Base-by-base conservation (phyloP, 1,140 invertebrate species). In the Zaprionus nigranus region DNA sequence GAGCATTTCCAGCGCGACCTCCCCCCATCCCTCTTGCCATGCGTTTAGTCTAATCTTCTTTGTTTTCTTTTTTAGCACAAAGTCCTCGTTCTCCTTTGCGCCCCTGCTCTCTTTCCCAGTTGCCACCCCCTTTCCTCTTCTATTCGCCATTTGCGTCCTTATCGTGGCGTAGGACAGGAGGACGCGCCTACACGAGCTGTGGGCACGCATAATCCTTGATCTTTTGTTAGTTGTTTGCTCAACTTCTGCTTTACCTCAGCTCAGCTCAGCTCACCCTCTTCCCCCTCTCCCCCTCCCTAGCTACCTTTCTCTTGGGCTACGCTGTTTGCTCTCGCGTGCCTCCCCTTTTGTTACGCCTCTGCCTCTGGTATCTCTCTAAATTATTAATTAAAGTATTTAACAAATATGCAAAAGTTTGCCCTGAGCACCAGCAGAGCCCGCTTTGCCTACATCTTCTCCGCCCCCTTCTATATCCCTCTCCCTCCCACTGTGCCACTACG, bases 371-470 rank as follows among this genome's bases (percentile, higher is more conserved):
- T 63, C 66, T 66, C 62, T 72, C 85, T 88, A 90, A 87, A 87
- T 88, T 88, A 87, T 87, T 87, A 87, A 87, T 87, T 87, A 87
- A 87, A 87, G 81, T 87, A 87, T 87, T 87, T 87, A 87, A 83
- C 84, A 87, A 87, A 87, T 83, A 87, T 88, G 83, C 83, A 79
- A 88, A 84, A 84, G 85, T 84, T 88, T 78, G 65, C 84, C 78
- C 65, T 64, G 53, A 70, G 72, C 75, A 78, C 67, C 65, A 62
- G 46, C 72, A 70, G 46, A 30, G 20, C 38, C 30, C 30, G 30
- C 30, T 34, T 34, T 34, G 30, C 30, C 3, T 11, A 1, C 30
- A 11, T 9, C 30, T 9, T 34, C 30, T 11, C 9, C 43, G 22
- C 30, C 13, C 20, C 11, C 11, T 17, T 57, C 6, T 28, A 1